Conservation (phyloP, 1,140 invertebrate genomes). For the Diuraphis noxia region DNA sequence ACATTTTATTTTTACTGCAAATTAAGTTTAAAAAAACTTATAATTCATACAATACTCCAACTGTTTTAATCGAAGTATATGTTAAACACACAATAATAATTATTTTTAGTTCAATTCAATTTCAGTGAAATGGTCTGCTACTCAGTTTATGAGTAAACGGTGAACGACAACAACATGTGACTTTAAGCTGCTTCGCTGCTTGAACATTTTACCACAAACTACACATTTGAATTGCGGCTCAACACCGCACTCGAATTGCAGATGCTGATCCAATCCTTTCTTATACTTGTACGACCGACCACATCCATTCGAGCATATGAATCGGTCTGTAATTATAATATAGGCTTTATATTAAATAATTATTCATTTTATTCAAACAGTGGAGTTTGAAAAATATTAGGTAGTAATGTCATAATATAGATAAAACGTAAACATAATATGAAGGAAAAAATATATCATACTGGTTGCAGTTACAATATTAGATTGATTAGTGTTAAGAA, state of each 20-base stretch:
- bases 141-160: neutral
- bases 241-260: conserved; percentile 56
- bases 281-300: conserved; percentile 55
- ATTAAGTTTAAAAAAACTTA: too few species aligned
- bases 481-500: too few species aligned
- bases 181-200: neutral
- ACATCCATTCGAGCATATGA: conserved; percentile 53
- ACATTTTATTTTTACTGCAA: too few species aligned
- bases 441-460: too few species aligned
- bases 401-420: neutral
- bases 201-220: neutral
- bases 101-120: neutral
- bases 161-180: neutral
- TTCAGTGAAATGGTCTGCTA: neutral
- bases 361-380: neutral
- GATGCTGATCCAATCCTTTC: conserved; percentile 37
- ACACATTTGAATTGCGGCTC: conserved; percentile 70
- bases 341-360: neutral
- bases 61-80: neutral
- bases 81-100: neutral
- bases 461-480: too few species aligned
- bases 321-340: neutral
- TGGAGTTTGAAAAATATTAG: neutral
- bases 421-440: too few species aligned
- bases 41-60: too few species aligned